Percentiles rank a stretch among this genome's conserved stretches.
Evolutionary conservation across 2,113 vertebrate species (phyloP).

Genomic region (Siphamia tubifer): DNA sequence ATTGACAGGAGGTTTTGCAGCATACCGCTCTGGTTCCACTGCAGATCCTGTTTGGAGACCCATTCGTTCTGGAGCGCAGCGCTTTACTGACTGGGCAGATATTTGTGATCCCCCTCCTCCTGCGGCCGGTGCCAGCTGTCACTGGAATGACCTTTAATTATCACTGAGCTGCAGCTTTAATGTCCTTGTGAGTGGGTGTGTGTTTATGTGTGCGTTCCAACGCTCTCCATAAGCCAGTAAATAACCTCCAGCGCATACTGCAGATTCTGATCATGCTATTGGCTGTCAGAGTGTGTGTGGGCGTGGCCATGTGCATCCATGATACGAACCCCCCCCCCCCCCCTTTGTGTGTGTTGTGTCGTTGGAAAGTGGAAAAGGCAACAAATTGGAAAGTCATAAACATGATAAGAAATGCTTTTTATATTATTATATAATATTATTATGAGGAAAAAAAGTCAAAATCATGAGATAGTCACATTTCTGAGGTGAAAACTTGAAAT

Average conservation of each 20-base stretch:
- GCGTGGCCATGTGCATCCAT: conserved; percentile 8
- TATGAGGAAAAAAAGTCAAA: too few relatives aligned
- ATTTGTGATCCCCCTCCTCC: conserved; percentile 12
- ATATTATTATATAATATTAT: too few relatives aligned
- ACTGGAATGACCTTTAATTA: conserved; percentile 64
- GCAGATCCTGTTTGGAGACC: conserved; percentile 33
- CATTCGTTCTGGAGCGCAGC: conserved; percentile 3
- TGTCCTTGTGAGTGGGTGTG: conserved; percentile 56
- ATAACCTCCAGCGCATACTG: conserved; percentile 46
- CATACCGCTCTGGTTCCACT: conserved; percentile 20
- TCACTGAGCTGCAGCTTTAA: conserved; percentile 60
- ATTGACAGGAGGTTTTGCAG: conserved; percentile 34
- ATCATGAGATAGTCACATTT: too few relatives aligned
- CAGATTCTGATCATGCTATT: conserved; percentile 41
- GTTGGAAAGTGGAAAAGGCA: not conserved
- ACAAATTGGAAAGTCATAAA: too few relatives aligned
- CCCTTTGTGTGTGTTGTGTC: too few relatives aligned
- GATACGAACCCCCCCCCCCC: conserved; percentile 5
- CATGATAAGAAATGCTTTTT: not conserved
- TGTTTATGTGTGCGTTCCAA: conserved; percentile 56
- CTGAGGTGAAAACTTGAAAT: too few relatives aligned
- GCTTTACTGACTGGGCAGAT: conserved; percentile 10
- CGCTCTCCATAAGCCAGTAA: conserved; percentile 53
- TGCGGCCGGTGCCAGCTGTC: conserved; percentile 50
- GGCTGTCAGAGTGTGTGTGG: conserved; percentile 24